phyloP scores from a whole-genome alignment of 2,797 vertebrate genomes.

The Thalassophryne amazonica region DNA sequence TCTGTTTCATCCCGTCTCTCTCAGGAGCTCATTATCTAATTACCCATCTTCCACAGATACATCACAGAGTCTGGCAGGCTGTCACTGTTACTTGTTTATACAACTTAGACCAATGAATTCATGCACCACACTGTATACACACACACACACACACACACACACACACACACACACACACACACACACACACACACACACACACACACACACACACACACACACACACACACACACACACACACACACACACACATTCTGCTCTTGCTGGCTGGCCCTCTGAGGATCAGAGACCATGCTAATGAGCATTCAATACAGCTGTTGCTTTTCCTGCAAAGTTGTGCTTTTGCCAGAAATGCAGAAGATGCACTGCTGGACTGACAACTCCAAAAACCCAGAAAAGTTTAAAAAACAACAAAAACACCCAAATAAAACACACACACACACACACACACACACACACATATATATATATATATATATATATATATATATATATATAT shows the following conservation, averaged over 20 bases:
- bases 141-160: constrained; percentile 18
- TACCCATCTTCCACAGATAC: constrained; percentile 61
- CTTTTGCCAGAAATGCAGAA: constrained; percentile 7
- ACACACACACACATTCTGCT: constrained; percentile 20
- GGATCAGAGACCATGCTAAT: constrained; percentile 60
- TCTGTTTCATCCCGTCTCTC: constrained; percentile 24
- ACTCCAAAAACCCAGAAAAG: neutral
- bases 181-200: constrained; percentile 1
- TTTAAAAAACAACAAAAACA: constrained; percentile 7
- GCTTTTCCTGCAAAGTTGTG: constrained; percentile 34
- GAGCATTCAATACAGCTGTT: constrained; percentile 66
- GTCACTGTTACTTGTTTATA: constrained; percentile 60
- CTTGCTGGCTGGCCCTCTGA: constrained; percentile 40
- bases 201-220: constrained; percentile 13
- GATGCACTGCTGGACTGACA: constrained; percentile 7
- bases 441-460: no score
- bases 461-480: no score
- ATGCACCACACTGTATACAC: constrained; percentile 47
- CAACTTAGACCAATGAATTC: constrained; percentile 55
- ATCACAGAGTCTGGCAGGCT: constrained; percentile 66
- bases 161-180: constrained; percentile 4
- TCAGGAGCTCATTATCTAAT: constrained; percentile 66
- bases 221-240: constrained; percentile 10
- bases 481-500: no score
- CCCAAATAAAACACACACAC: no score